Base-by-base conservation (phyloP, 2,888 invertebrate genomes). In the Drosophila neonasuta region DNA sequence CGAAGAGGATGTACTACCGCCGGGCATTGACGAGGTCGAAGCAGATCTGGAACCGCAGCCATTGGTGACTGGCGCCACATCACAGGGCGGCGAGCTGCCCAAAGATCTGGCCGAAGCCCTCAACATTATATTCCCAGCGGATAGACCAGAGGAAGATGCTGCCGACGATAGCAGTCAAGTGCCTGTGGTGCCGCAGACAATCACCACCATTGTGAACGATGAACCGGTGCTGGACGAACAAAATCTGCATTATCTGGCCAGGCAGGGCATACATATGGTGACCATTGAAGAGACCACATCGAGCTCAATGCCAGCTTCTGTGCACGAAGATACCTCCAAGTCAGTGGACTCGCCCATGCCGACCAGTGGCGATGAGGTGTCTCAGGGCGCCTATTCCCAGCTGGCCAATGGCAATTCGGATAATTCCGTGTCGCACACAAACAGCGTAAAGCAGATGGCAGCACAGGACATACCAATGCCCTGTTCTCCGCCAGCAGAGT, bases 21-120 rank as follows among this genome's bases (percentile, higher is more conserved):
- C 91, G 0, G 90, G 90, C 42, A 90, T 91, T 39, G 91, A 91
- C 79, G 91, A 89, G 68, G 81, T 79, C 11, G 91, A 91, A 65
- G 81, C 86, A 0, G 92, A 92, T 57, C 83, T 90, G 48, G 84
- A 90, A 9, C 89, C 91, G 0, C 91, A 91, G 56, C 91, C 92
- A 2, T 91, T 92, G 54, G 91, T 89, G 1, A 89, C 90, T 24
- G 91, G 90, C 9, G 91, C 91, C 20, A 80, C 91, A 6, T 90
- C 92, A 7, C 89, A 91, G 1, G 91, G 91, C 42, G 91, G 91
- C 44, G 92, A 92, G 24, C 80, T 93, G 20, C 93, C 93, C 0
- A 92, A 92, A 77, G 93, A 93, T 86, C 90, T 93, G 17, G 92
- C 93, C 74, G 93, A 93, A 75, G 93, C 93, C 1, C 88, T 94